These are phyloP conservation scores for Girardinus metallicus DNA, from an alignment of 2,797 vertebrate species.

Conservation along the genomic window DNA sequence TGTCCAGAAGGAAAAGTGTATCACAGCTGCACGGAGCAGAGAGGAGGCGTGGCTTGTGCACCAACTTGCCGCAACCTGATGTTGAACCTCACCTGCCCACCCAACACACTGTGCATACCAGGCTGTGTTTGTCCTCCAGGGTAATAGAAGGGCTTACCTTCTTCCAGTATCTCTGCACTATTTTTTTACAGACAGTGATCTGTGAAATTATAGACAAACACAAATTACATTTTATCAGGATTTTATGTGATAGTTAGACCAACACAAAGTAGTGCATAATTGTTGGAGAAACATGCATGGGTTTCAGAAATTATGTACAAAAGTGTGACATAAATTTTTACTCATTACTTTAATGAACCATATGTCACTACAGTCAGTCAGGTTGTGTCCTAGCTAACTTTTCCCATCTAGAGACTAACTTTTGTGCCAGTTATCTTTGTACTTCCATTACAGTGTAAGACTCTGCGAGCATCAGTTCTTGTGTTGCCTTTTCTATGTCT, in stretches of 20 bases:
- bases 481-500: not conserved
- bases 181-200: not conserved
- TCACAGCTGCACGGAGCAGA: constrained; percentile 91
- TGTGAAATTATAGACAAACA: not conserved
- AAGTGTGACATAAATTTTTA: not conserved
- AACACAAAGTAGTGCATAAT: not conserved
- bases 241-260: not conserved
- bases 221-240: not conserved
- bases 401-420: too few relatives aligned
- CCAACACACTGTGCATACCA: constrained; percentile 91
- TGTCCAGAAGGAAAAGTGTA: constrained; percentile 95
- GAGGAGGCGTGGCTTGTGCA: constrained; percentile 90
- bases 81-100: constrained; percentile 97
- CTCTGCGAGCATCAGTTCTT: not conserved
- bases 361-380: not conserved
- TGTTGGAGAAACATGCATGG: not conserved
- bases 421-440: not conserved
- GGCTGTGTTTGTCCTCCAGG: constrained; percentile 93
- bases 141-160: constrained; percentile 73
- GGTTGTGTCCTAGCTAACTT: not conserved
- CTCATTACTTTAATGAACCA: not conserved
- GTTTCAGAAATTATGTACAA: not conserved
- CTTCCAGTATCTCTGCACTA: constrained; percentile 6
- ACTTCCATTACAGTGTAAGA: not conserved
- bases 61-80: constrained; percentile 93